A percentile compares a stretch with the other conserved stretches of the same genome.
Conservation (phyloP, 2,888 invertebrate genomes). For the Hermaeophaga mercurialis region DNA sequence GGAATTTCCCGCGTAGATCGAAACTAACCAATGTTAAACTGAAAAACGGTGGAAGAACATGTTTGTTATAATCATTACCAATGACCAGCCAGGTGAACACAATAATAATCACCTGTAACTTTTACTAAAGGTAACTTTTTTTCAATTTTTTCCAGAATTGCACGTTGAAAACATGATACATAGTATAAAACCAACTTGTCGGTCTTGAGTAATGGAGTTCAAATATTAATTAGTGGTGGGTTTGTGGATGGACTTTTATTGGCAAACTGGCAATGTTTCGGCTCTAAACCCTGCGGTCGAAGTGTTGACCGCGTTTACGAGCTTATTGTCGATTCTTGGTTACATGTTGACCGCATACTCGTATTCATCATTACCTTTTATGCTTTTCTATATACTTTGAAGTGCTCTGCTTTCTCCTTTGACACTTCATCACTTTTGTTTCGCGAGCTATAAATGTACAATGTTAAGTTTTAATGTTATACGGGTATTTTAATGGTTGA, state of each 20-base stretch:
- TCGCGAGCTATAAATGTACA: slow-evolving; percentile 11
- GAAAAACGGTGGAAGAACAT: too few species aligned
- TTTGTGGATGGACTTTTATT: slow-evolving; percentile 44
- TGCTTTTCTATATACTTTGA: slow-evolving; percentile 24
- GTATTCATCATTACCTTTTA: slow-evolving; percentile 25
- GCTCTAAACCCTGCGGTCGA: slow-evolving; percentile 42
- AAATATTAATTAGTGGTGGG: slow-evolving; percentile 45
- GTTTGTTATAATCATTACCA: too few species aligned
- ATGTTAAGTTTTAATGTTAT: slow-evolving; percentile 8
- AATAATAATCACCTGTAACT: too few species aligned
- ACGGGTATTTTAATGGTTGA: slow-evolving; percentile 1
- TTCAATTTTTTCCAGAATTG: too few species aligned
- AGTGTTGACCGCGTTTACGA: slow-evolving; percentile 29
- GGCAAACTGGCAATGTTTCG: slow-evolving; percentile 36
- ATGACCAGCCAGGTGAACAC: too few species aligned
- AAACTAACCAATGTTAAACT: too few species aligned
- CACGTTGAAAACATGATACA: too few species aligned
- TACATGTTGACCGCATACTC: slow-evolving; percentile 28
- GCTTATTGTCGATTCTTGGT: slow-evolving; percentile 32
- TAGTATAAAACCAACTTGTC: slow-evolving; percentile 17
- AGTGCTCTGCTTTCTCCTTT: slow-evolving; percentile 19
- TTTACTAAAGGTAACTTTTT: too few species aligned
- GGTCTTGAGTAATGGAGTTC: slow-evolving; percentile 28
- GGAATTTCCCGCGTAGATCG: too few species aligned
- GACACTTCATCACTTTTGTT: slow-evolving; percentile 16